A percentile compares a stretch with the other conserved stretches of the same genome.
These are phyloP conservation scores for Lanistes nyassanus DNA, from an alignment of 1,140 invertebrate species.

Conservation along the genomic window DNA sequence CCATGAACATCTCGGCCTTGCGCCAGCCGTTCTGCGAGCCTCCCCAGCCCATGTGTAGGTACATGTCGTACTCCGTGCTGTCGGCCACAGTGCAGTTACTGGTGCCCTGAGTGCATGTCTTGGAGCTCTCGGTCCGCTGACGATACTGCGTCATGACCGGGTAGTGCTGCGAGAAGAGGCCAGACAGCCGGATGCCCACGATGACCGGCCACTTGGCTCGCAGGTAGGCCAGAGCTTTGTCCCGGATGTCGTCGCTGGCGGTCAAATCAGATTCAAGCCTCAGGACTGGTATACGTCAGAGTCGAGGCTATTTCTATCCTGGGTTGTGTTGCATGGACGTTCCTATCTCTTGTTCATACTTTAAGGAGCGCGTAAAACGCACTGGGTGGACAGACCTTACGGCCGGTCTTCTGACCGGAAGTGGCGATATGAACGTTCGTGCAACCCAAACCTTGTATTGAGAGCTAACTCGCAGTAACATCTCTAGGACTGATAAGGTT, in stretches of 20 bases:
- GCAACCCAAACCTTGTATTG: too few relatives aligned
- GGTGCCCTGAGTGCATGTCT: constrained; percentile 8
- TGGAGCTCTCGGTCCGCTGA: constrained; percentile 9
- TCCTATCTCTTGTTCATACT: too few relatives aligned
- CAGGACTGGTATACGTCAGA: too few relatives aligned
- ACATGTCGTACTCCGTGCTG: constrained; percentile 27
- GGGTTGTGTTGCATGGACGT: too few relatives aligned
- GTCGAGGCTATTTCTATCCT: too few relatives aligned
- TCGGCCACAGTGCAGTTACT: constrained; percentile 12
- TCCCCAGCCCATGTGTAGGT: constrained; percentile 33
- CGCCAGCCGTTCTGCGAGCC: constrained; percentile 22
- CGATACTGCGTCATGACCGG: constrained; percentile 33
- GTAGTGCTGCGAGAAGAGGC: constrained; percentile 31
- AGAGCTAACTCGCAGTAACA: too few relatives aligned
- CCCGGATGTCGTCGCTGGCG: constrained; percentile 8
- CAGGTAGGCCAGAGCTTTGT: constrained; percentile 17
- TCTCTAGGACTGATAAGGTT: too few relatives aligned
- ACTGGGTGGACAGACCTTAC: too few relatives aligned
- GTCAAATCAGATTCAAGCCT: not conserved
- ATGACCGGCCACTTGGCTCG: constrained; percentile 31
- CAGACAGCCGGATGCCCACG: constrained; percentile 26
- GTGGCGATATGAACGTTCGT: too few relatives aligned
- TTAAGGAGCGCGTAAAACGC: too few relatives aligned
- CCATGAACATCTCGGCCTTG: constrained; percentile 29
- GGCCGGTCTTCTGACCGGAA: too few relatives aligned